These are phyloP conservation scores for Hemiscyllium ocellatum DNA, from an alignment of 2,113 vertebrate species.

Conservation along the genomic window DNA sequence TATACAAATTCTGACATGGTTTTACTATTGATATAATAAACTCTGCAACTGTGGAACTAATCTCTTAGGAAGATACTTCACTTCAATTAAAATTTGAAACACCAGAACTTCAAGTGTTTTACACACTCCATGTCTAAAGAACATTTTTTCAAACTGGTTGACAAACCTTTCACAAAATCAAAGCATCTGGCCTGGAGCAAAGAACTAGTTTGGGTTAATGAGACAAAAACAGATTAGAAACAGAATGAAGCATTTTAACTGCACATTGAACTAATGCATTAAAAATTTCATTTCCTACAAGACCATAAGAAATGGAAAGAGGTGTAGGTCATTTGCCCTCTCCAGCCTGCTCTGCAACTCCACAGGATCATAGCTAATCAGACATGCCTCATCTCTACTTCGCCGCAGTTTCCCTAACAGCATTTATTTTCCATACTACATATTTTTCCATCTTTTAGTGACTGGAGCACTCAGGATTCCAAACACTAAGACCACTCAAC, in stretches of 20 bases:
- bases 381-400: no score
- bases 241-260: neutral
- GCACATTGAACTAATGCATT: neutral
- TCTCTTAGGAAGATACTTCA: neutral
- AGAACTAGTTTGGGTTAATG: neutral
- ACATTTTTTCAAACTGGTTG: neutral
- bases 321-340: no score
- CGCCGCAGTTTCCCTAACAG: no score
- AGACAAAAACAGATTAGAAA: neutral
- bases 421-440: no score
- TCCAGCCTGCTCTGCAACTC: no score
- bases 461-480: no score
- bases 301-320: no score
- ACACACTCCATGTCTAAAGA: neutral
- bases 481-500: no score
- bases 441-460: no score
- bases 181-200: neutral
- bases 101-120: neutral
- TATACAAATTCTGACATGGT: neutral
- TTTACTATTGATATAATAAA: neutral
- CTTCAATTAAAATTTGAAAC: neutral
- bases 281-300: neutral
- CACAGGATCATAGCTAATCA: no score
- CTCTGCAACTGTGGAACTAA: neutral
- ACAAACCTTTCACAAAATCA: neutral